These are phyloP conservation scores for Platysternon megacephalum DNA, from an alignment of 2,113 vertebrate species.

Conservation along the genomic window DNA sequence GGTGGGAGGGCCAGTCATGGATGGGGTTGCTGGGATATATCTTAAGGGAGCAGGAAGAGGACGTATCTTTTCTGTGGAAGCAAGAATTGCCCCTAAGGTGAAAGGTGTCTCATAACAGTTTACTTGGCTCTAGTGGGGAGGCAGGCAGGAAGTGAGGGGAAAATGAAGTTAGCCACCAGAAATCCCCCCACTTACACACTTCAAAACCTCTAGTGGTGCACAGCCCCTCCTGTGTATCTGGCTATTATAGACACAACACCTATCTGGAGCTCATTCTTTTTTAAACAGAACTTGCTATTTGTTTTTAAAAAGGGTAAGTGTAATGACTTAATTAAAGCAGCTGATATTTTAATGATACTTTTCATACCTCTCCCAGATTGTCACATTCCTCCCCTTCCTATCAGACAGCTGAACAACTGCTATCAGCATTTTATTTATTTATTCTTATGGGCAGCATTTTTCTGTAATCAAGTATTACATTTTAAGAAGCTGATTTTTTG, in stretches of 20 bases:
- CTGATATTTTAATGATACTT: not conserved
- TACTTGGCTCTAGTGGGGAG: not conserved
- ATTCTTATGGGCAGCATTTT: constrained; percentile 41
- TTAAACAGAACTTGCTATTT: not conserved
- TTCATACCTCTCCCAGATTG: not conserved
- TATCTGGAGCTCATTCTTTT: not conserved
- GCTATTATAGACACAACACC: not conserved
- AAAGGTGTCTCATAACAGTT: not conserved
- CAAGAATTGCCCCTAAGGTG: not conserved
- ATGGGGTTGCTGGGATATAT: not conserved
- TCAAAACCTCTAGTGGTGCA: not conserved
- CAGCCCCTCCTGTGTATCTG: not conserved
- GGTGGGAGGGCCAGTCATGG: not conserved
- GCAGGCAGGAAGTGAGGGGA: not conserved
- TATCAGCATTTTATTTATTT: constrained; percentile 12
- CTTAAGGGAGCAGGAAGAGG: not conserved
- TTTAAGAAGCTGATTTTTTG: constrained; percentile 57
- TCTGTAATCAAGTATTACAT: constrained; percentile 65
- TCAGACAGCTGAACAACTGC: not conserved
- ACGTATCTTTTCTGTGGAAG: not conserved
- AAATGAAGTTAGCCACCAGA: not conserved
- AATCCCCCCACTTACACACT: not conserved
- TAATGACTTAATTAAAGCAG: not conserved
- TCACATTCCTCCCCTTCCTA: not conserved
- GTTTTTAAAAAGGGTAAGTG: not conserved